Base-by-base conservation (phyloP, 2,113 vertebrate genomes). In the Phyllopteryx taeniolatus region DNA sequence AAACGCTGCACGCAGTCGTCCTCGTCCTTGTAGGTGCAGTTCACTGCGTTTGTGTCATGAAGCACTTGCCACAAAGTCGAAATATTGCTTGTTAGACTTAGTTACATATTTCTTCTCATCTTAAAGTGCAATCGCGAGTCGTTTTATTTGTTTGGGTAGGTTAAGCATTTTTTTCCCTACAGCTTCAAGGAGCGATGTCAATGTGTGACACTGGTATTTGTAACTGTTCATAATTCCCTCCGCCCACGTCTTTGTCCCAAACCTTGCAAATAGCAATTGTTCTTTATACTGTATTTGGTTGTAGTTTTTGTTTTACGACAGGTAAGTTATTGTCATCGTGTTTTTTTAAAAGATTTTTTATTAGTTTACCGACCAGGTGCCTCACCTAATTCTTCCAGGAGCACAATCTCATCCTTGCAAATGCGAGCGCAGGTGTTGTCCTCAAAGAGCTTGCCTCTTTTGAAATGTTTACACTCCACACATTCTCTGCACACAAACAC, bases 21-120 rank as follows among this genome's bases (percentile, higher is more conserved):
- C 78, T 98, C 94, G 0, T 99, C 95, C 86, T 99, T 99, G 83
- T 99, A 99, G 13, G 95, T 96, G 81, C 98, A 99, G 76, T 98
- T 98, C 67, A 96, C 94, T 0, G 95, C 96, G 1, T 98, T 93
- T 61, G 95, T 96, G 61, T 95, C 94, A 64, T 94, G 93, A 64
- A 91, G 85, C 42, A 74, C 93, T 93, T 75, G 17, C 47, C 15
- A 46, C 11, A 68, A 64, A 56, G 57, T 33, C 0, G 9, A 65
- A 14, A 27, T 65, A 11, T 71, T 13, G 31, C 39, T n/a, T 43
- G 19, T 42, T 63, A 42, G 17, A 9, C 3, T 14, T 4, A n/a
- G 22, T n/a, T 31, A 31, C 22, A n/a, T 13, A 19, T 53, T 53
- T 53, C 14, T 53, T 53, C 15, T 39, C 6, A 39, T 39, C 1